Evolutionary conservation across 2,113 vertebrate species (phyloP), one percentile per base, ranked within the genome.

Genomic region (Andinoacara biseriatus): DNA sequence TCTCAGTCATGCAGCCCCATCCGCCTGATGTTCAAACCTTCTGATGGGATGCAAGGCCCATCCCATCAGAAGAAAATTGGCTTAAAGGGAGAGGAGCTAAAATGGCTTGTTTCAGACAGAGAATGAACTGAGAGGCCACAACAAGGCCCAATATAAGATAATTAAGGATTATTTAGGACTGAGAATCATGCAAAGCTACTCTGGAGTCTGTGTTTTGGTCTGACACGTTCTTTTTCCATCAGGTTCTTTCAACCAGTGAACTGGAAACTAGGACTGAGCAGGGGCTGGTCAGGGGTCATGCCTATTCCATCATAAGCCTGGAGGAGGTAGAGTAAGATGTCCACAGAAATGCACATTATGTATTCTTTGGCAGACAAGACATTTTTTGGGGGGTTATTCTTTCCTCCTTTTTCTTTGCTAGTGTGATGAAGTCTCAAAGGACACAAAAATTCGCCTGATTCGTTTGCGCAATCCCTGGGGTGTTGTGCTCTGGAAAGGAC

Each of bases 391-490:
- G 7, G 58, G 8, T 8, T 49, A 58, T 4, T 58, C 10, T 46
- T 29, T 2, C 40, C 14, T 26, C 14, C 5, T 49, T 80, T 78
- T 11, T 26, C 26, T 26, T 83, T 84, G 76, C 17, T 56, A 96
- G 95, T 95, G 95, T 77, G 93, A 95, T 2, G 82, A 89, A 58
- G 91, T 88, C 7, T 76, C 26, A 58, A 95, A 93, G 54, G 83
- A 95, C 82, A 83, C 85, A 40, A 97, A 92, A 81, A 92, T 98
- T 78, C 96, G 96, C 38, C 93, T 99, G 78, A 95, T 99, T 69
- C 96, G 98, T 22, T 84, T 99, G 72, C 96, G 98, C 83, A 99
- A 99, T 78, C 98, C 98, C 17, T 99, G 98, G 98, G 98, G 98
- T n/a, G 94, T 95, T 49, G 96, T 98, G 84, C 97, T 99, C 88